Evolutionary conservation across 2,888 invertebrate species (phyloP).

Genomic region (Sesia apiformis): DNA sequence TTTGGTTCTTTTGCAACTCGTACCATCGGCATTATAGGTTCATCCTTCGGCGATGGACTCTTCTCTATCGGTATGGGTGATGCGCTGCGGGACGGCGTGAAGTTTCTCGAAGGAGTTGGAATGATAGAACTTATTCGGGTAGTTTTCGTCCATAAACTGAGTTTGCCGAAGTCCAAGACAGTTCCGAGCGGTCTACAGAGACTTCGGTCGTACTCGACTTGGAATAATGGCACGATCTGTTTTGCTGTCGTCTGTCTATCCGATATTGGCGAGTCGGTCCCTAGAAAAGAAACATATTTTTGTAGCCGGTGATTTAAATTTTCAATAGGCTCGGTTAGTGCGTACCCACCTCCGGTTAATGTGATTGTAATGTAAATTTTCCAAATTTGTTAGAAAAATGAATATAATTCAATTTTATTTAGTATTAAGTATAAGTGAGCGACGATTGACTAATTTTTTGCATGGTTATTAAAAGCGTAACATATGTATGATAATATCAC

Average conservation of each 20-base stretch:
- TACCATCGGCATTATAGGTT: neutral
- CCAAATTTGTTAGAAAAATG: neutral
- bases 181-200: conserved; percentile 62
- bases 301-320: neutral
- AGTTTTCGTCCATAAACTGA: conserved; percentile 12
- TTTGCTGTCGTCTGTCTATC: conserved; percentile 26
- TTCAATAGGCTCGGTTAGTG: neutral
- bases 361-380: neutral
- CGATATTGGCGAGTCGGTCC: conserved; percentile 30
- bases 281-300: conserved; percentile 56
- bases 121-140: neutral
- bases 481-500: too few relatives aligned
- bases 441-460: too few relatives aligned
- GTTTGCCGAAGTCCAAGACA: conserved; percentile 44
- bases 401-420: too few relatives aligned
- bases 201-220: conserved; percentile 61
- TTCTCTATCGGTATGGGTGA: conserved; percentile 29
- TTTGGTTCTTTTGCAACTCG: conserved; percentile 15
- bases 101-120: conserved; percentile 9
- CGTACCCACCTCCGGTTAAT: neutral
- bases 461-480: too few relatives aligned
- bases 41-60: conserved; percentile 8
- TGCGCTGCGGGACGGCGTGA: conserved; percentile 38
- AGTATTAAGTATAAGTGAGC: too few relatives aligned
- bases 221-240: conserved; percentile 58